phyloP scores from a whole-genome alignment of 1,140 invertebrate genomes.

The fruit fly (Drosophila melanogaster) region DNA sequence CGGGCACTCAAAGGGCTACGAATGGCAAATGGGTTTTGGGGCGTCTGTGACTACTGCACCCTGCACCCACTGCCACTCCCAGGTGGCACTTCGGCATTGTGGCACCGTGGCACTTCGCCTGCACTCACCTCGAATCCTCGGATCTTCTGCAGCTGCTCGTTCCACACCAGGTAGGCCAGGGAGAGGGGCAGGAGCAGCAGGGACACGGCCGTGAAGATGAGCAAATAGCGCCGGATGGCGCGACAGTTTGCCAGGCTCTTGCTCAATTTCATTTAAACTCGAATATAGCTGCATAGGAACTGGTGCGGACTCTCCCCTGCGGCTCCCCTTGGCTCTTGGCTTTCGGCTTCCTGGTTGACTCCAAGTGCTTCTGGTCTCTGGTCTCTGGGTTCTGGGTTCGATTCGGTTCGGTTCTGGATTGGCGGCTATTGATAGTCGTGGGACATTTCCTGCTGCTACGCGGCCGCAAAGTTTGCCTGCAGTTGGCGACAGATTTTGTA shows the following conservation, averaged over 20 bases:
- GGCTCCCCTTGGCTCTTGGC: conserved; percentile 34
- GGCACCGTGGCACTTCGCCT: not conserved
- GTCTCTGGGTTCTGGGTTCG: not conserved
- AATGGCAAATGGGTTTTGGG: not conserved
- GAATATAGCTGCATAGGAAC: conserved; percentile 72
- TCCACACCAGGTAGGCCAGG: conserved; percentile 80
- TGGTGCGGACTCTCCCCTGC: conserved; percentile 40
- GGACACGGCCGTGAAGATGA: conserved; percentile 81
- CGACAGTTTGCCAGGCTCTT: conserved; percentile 80
- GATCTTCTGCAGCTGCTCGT: conserved; percentile 83
- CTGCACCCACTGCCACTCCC: not conserved
- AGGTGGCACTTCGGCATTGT: not conserved
- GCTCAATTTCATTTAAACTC: conserved; percentile 83
- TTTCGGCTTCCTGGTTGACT: not conserved
- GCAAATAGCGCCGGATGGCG: conserved; percentile 82
- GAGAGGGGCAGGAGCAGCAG: conserved; percentile 76
- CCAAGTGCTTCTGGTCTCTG: not conserved
- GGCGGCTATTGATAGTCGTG: conserved; percentile 44
- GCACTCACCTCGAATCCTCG: conserved; percentile 83
- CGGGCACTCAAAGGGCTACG: conserved; percentile 32
- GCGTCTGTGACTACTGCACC: conserved; percentile 13
- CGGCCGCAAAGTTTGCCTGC: conserved; percentile 60
- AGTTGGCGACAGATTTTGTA: conserved; percentile 75
- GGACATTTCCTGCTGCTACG: conserved; percentile 56
- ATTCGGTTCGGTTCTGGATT: conserved; percentile 14